Percentiles rank a stretch among this genome's conserved stretches.
These are phyloP conservation scores for Allobates femoralis DNA, from an alignment of 2,797 vertebrate genomes.

Conservation along the genomic window DNA sequence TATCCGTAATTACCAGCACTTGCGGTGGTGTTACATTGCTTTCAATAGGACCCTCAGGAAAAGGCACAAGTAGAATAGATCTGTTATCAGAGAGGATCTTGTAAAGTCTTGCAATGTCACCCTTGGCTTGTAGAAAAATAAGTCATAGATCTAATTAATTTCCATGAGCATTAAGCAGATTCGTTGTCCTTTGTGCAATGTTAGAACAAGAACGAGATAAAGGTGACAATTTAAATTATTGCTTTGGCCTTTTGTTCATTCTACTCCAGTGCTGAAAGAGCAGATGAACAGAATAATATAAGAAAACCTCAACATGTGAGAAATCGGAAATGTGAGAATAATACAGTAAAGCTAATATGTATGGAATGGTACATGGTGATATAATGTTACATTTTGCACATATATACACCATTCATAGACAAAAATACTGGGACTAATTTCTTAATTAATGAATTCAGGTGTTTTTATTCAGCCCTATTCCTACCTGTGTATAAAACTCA, in stretches of 20 bases:
- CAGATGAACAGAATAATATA: neutral
- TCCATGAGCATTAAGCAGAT: constrained; percentile 54
- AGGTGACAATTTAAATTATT: constrained; percentile 61
- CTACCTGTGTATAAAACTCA: too few species aligned
- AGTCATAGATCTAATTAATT: constrained; percentile 60
- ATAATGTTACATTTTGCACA: too few species aligned
- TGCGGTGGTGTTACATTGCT: constrained; percentile 19
- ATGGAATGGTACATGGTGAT: neutral
- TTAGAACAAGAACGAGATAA: constrained; percentile 56
- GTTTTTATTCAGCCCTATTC: too few species aligned
- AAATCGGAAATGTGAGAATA: neutral
- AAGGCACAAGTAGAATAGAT: constrained; percentile 51
- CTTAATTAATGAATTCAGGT: too few species aligned
- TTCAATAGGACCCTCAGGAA: constrained; percentile 57
- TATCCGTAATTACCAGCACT: constrained; percentile 56
- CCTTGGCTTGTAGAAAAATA: constrained; percentile 54
- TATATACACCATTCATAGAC: too few species aligned
- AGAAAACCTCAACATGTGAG: constrained; percentile 10
- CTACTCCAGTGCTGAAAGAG: constrained; percentile 27
- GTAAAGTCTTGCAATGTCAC: constrained; percentile 60
- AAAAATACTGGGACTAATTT: too few species aligned
- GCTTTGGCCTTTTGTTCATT: constrained; percentile 48
- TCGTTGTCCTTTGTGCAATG: constrained; percentile 52
- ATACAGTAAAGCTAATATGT: neutral
- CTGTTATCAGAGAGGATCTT: constrained; percentile 55